Evolutionary conservation across 2,888 invertebrate species (phyloP).

Genomic region (Agrochola lota): DNA sequence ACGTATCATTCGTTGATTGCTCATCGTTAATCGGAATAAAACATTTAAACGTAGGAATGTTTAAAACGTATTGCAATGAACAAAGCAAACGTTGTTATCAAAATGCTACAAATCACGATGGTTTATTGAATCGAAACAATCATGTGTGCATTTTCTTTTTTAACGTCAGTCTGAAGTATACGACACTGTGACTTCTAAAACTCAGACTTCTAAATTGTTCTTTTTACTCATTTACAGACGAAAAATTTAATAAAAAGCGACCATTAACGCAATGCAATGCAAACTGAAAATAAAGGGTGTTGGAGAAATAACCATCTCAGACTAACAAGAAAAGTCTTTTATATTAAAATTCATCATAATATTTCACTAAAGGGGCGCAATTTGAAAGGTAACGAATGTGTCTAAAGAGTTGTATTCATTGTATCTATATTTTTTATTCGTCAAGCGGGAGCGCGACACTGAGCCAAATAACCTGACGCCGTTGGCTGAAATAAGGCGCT

Average conservation of each 20-base stretch:
- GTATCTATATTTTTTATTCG: slow-evolving; percentile 79
- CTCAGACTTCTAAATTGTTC: slow-evolving; percentile 1
- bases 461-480: slow-evolving; percentile 87
- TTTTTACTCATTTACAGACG: slow-evolving; percentile 29
- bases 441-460: slow-evolving; percentile 81
- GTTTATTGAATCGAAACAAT: slow-evolving; percentile 18
- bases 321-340: slow-evolving; percentile 65
- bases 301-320: slow-evolving; percentile 55
- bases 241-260: slow-evolving; percentile 56
- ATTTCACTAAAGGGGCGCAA: slow-evolving; percentile 76
- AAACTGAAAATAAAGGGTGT: slow-evolving; percentile 53
- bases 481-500: slow-evolving; percentile 86
- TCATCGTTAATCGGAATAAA: slow-evolving; percentile 53
- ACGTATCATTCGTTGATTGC: slow-evolving; percentile 57
- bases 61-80: slow-evolving; percentile 37
- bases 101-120: slow-evolving; percentile 34
- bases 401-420: slow-evolving; percentile 78
- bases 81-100: slow-evolving; percentile 37
- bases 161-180: background rate
- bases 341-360: slow-evolving; percentile 73
- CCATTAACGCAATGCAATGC: slow-evolving; percentile 58
- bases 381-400: slow-evolving; percentile 79
- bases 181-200: slow-evolving; percentile 20
- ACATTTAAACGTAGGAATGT: slow-evolving; percentile 46
- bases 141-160: background rate